Percentiles rank a stretch among this genome's conserved stretches.
phyloP scores from a whole-genome alignment of 2,113 vertebrate genomes.

The Recurvirostra avosetta region DNA sequence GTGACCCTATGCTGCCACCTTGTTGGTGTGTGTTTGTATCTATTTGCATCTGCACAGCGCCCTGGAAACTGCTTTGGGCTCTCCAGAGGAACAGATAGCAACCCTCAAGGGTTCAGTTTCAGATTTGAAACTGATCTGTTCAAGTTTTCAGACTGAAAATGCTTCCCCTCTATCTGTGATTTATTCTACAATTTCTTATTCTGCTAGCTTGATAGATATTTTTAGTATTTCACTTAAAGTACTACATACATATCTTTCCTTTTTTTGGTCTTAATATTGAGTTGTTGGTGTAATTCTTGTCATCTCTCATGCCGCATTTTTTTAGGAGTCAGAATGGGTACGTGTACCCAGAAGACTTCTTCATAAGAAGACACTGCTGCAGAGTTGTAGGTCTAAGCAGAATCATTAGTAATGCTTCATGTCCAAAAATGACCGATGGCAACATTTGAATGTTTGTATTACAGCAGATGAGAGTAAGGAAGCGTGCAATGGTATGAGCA shows the following conservation, averaged over 20 bases:
- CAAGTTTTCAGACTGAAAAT: background rate
- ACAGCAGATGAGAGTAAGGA: background rate
- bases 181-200: background rate
- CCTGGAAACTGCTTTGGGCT: background rate
- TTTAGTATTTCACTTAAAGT: background rate
- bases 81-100: background rate
- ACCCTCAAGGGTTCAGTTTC: background rate
- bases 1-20: background rate
- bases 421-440: background rate
- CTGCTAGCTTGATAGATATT: background rate
- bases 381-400: background rate
- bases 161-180: background rate
- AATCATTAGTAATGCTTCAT: background rate
- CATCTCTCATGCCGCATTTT: background rate
- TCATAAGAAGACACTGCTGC: background rate
- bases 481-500: fast-evolving
- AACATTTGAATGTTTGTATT: background rate
- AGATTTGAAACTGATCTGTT: background rate
- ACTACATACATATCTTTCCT: background rate
- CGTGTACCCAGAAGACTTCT: background rate
- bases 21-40: background rate
- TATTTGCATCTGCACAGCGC: background rate
- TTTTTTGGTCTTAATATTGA: background rate
- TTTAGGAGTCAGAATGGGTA: background rate
- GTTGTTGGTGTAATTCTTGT: background rate